Base-by-base conservation (phyloP, 2,888 invertebrate genomes). In the Quadroppia sp. region DNA sequence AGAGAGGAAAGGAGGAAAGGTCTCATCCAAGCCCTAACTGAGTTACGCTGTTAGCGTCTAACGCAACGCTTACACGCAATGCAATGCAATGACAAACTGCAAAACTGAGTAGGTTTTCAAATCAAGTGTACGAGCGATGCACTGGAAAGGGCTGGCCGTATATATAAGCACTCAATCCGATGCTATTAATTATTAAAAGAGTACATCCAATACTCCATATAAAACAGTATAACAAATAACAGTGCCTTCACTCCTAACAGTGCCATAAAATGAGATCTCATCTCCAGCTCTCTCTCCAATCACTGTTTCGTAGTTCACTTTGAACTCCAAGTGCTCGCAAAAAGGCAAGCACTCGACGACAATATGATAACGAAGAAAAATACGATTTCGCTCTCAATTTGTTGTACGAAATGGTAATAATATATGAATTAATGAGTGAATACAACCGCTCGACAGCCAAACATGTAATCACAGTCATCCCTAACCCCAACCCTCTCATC, bases 381-480 rank as follows among this genome's bases (percentile, higher is more conserved):
- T 69, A 25, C 69, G 69, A 42, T 69, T 45, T 53, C 45, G 25
- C 69, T 69, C 69, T 69, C 69, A 69, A 69, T 69, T 69, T 69
- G 40, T 69, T 69, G 69, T 69, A 69, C 28, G 20, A 28, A 69
- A 56, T 23, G n/a, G 69, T 69, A 45, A 69, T 69, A 69, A 69
- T 69, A 69, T 69, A 69, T 69, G 69, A 69, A 69, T 69, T 69
- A 69, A 69, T 69, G 69, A 69, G 69, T 20, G 45, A 45, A 42
- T 69, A 69, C 69, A 69, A n/a, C n/a, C 42, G 13, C 69, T 69
- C 69, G 69, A 69, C 69, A 69, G 45, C 20, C 45, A 69, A 69
- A 69, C 69, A 69, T 69, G 69, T 69, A 69, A 69, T 69, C 69
- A 69, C 45, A 69, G 69, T 45, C 69, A 69, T n/a, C n/a, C n/a